These are phyloP conservation scores for Ischnura elegans DNA, from an alignment of 2,888 invertebrate genomes.

Conservation along the genomic window DNA sequence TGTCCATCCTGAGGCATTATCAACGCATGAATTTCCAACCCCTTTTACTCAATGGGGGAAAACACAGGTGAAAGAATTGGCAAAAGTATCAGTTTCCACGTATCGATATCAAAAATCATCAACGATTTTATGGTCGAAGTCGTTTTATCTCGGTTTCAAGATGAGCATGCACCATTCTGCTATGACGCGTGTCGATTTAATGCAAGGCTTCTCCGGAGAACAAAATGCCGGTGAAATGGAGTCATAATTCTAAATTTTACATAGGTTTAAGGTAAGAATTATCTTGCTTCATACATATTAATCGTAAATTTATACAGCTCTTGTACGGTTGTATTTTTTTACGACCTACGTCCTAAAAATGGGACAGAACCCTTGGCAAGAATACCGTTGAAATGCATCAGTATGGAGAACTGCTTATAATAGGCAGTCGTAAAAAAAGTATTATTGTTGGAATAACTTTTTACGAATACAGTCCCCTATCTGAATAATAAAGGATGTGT, in stretches of 20 bases:
- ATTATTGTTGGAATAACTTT: not conserved
- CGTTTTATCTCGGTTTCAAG: not conserved
- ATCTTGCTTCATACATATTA: not conserved
- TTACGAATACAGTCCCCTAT: too few relatives aligned
- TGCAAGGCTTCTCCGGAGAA: not conserved
- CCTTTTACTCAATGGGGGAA: not conserved
- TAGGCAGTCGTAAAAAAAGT: not conserved
- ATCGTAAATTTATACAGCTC: not conserved
- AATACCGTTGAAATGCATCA: not conserved
- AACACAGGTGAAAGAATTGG: not conserved
- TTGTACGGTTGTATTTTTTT: not conserved
- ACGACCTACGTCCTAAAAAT: not conserved
- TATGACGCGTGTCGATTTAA: not conserved
- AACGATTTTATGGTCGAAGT: not conserved
- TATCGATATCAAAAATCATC: not conserved
- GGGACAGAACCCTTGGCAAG: not conserved
- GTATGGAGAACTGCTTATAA: not conserved
- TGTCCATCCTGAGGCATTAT: not conserved
- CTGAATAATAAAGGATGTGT: too few relatives aligned
- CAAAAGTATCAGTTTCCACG: not conserved
- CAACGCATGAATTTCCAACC: not conserved
- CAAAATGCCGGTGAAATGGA: not conserved
- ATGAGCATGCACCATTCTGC: not conserved
- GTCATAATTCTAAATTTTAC: not conserved
- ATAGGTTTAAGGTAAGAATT: not conserved